Conservation (phyloP, 2,113 vertebrate genomes). For the Salvelinus fontinalis region DNA sequence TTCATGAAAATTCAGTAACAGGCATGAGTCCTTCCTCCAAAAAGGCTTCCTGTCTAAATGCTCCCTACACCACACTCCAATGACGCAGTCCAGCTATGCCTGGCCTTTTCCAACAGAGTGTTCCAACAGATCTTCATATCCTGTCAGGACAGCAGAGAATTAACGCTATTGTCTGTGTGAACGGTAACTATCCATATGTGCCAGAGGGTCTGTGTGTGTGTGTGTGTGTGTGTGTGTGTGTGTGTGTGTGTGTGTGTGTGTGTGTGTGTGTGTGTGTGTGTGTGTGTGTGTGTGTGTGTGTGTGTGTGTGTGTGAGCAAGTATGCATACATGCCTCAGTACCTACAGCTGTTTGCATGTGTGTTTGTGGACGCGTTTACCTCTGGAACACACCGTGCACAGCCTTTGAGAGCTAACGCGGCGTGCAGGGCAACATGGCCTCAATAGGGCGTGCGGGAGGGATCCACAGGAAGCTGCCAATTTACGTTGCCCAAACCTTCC, state of each 20-base stretch:
- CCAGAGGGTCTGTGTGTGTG: conserved; percentile 6
- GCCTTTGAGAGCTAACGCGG: conserved; percentile 58
- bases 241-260: too few species aligned
- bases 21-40: neutral
- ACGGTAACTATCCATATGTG: conserved; percentile 16
- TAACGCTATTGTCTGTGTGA: conserved; percentile 75
- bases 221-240: too few species aligned
- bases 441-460: conserved; percentile 20
- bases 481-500: conserved; percentile 34
- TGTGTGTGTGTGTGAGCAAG: conserved; percentile 29
- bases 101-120: conserved; percentile 32
- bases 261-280: too few species aligned
- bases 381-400: conserved; percentile 39
- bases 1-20: neutral
- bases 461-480: conserved; percentile 47
- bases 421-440: conserved; percentile 42
- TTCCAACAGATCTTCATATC: conserved; percentile 72
- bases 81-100: conserved; percentile 14
- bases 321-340: conserved; percentile 42
- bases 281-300: neutral
- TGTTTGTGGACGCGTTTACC: conserved; percentile 51
- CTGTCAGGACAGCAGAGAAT: conserved; percentile 80
- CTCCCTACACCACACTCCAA: conserved; percentile 28
- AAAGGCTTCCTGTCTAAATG: conserved; percentile 40
- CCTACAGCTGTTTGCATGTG: conserved; percentile 32